Evolutionary conservation across 2,888 invertebrate species (phyloP), one percentile per base, ranked within the genome.

Genomic region (Drosophila leonis): DNA sequence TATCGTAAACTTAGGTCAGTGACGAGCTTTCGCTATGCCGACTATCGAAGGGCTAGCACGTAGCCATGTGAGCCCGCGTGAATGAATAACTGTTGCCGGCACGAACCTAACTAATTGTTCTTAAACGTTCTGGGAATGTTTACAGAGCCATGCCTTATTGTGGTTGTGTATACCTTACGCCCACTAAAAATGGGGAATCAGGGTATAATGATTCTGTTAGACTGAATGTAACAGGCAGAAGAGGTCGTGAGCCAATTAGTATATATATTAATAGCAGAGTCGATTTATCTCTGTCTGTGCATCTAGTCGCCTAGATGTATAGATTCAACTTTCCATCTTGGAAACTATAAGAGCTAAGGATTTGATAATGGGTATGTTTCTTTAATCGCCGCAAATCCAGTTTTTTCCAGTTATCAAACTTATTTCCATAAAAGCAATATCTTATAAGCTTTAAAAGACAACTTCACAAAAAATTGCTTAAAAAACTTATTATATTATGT

Each of bases 111-210:
- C 10, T 9, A 73, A 37, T n/a, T 56, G 20, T 39, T 56, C 65
- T 24, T 37, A 62, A 81, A 73, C 61, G 69, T 70, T 83, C 41
- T 64, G 65, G 73, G 72, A 80, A 80, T 76, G 59, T 66, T 76
- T n/a, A 83, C 83, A 81, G 80, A 72, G 60, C 51, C 44, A 37
- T 31, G 48, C 29, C 48, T 18, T 49, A 10, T n/a, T 10, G 13
- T 20, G 13, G 13, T 13, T 33, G 13, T n/a, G 33, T 20, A 13
- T 15, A 15, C 20, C 51, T 12, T 12, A 31, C 5, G n/a, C 15
- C 2, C n/a, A n/a, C 10, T n/a, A 2, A 10, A 9, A n/a, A 31
- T 1, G 15, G 2, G 15, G n/a, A 27, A 9, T 18, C 1, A 7
- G 31, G 48, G 48, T 31, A 4, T 31, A 12, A 10, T 18, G 4